Conservation (phyloP, 35 echinoderm and acorn worm species). For the Stichopus chloronotus region DNA sequence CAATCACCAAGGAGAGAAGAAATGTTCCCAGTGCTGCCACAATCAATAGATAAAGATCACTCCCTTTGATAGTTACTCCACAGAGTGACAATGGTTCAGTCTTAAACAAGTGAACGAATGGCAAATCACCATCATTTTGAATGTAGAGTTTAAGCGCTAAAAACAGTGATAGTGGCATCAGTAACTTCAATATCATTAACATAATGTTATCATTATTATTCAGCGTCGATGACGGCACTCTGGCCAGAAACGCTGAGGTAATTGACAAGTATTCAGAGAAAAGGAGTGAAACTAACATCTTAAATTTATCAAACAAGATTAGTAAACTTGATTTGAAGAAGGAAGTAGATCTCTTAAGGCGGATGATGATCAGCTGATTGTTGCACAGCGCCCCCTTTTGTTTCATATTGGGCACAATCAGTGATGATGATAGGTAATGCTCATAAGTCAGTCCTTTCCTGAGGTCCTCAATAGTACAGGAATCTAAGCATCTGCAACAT, state of each 20-base stretch:
- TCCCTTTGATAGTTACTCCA: not conserved
- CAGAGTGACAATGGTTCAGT: not conserved
- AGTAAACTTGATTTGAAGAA: not conserved
- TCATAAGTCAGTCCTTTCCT: not conserved
- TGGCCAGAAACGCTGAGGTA: not conserved
- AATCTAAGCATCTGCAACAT: conserved; percentile 10
- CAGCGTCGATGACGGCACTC: not conserved
- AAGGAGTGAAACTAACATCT: not conserved
- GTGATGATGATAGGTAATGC: not conserved
- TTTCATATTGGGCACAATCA: not conserved
- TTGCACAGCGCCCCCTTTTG: not conserved
- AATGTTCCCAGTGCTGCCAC: conserved; percentile 22
- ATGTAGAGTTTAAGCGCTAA: not conserved
- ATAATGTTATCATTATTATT: not conserved
- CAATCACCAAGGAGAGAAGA: not conserved
- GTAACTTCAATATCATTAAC: not conserved
- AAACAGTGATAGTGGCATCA: not conserved
- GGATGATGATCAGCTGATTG: not conserved
- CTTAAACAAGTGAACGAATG: not conserved
- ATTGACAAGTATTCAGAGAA: not conserved
- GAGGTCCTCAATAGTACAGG: conserved; percentile 3
- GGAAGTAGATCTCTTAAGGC: not conserved
- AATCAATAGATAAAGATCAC: not conserved
- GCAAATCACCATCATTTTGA: not conserved
- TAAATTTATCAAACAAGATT: not conserved